A percentile compares a stretch with the other conserved stretches of the same genome.
Conservation (phyloP, 2,888 invertebrate genomes). For the Pardosa pseudoannulata region DNA sequence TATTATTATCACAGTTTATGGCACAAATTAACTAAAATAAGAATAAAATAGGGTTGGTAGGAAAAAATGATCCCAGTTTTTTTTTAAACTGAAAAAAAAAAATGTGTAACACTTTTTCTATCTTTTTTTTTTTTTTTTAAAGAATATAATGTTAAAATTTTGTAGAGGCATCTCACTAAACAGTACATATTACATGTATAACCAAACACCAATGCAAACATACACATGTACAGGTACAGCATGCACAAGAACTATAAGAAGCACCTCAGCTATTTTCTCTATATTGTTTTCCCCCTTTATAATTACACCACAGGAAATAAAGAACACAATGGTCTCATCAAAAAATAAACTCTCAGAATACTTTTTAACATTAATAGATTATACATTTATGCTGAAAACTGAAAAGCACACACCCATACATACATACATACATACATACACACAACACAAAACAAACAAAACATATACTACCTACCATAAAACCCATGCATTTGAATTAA, state of each 20-base stretch:
- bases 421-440: conserved; percentile 25
- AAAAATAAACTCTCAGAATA: conserved; percentile 72
- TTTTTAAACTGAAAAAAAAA: no score
- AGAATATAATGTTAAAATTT: background rate
- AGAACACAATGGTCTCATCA: conserved; percentile 63
- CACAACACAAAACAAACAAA: conserved; percentile 16
- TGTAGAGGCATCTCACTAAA: conserved; percentile 37
- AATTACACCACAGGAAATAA: conserved; percentile 58
- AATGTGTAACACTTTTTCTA: no score
- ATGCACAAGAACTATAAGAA: conserved; percentile 69
- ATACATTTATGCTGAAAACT: conserved; percentile 62
- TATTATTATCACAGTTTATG: background rate
- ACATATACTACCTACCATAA: conserved; percentile 28
- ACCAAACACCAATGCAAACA: conserved; percentile 49
- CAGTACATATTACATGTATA: conserved; percentile 39
- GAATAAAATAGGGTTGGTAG: background rate
- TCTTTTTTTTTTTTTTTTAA: background rate
- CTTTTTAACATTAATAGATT: conserved; percentile 69
- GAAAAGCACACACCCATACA: conserved; percentile 45
- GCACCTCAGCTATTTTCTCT: conserved; percentile 62
- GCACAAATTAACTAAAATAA: background rate
- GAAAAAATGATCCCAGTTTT: no score
- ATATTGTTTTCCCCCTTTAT: conserved; percentile 45
- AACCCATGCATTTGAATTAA: conserved; percentile 39
- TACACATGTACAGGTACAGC: conserved; percentile 51